phyloP scores from a whole-genome alignment of 2,797 vertebrate species.

The Helostoma temminkii region DNA sequence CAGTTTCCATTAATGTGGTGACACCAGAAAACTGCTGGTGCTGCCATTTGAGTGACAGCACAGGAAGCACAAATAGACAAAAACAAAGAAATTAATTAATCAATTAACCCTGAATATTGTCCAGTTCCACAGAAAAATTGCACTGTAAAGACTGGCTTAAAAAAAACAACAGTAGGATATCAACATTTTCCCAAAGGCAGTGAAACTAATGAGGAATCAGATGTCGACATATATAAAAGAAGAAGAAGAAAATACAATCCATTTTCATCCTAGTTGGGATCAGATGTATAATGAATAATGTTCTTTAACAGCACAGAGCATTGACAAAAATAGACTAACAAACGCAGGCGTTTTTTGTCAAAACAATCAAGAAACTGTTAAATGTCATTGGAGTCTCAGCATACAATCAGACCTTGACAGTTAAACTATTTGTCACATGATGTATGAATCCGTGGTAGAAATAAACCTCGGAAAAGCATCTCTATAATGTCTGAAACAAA shows the following conservation, averaged over 20 bases:
- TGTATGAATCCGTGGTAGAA: constrained; percentile 14
- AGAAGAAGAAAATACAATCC: too few relatives aligned
- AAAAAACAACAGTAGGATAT: constrained; percentile 16
- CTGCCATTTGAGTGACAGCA: too few relatives aligned
- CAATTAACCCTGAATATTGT: too few relatives aligned
- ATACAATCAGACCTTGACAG: constrained; percentile 19
- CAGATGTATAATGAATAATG: constrained; percentile 7
- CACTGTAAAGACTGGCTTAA: background rate
- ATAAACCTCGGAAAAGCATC: background rate
- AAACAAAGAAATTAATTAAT: too few relatives aligned
- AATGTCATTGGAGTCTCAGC: constrained; percentile 45
- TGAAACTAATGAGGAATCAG: constrained; percentile 6
- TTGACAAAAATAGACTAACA: constrained; percentile 3
- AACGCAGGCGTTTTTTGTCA: background rate
- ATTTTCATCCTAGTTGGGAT: constrained; percentile 4
- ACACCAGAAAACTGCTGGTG: too few relatives aligned
- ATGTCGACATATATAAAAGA: too few relatives aligned
- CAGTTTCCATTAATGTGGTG: too few relatives aligned
- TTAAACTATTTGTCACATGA: constrained; percentile 11
- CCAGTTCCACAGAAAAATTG: constrained; percentile 2
- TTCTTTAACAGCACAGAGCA: background rate
- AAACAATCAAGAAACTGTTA: constrained; percentile 26
- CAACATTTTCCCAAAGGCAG: constrained; percentile 8
- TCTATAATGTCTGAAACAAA: constrained; percentile 1
- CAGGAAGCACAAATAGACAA: too few relatives aligned